phyloP scores from a whole-genome alignment of 2,888 invertebrate genomes.

The Agriopis marginaria region DNA sequence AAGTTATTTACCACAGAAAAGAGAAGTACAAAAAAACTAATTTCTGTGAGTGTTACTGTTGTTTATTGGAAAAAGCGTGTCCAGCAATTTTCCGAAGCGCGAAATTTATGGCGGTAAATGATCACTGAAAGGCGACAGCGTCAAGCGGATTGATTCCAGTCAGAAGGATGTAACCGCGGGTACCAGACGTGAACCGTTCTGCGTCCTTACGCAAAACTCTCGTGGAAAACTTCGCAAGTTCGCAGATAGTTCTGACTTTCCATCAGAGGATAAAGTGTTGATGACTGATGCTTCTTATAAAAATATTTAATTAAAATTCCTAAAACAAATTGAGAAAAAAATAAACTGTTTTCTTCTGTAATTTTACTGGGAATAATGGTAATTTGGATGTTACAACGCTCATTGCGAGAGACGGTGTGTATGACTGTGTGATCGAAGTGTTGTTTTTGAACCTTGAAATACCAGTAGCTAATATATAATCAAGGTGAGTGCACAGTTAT shows the following conservation, averaged over 20 bases:
- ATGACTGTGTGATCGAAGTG: conserved; percentile 14
- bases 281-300: not conserved
- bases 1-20: not conserved
- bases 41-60: not conserved
- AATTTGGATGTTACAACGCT: not conserved
- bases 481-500: conserved; percentile 23
- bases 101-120: not conserved
- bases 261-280: not conserved
- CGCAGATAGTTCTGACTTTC: conserved; percentile 5
- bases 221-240: conserved; percentile 10
- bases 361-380: not conserved
- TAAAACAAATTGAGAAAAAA: not conserved
- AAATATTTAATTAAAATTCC: not conserved
- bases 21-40: no score
- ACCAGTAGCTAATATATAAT: conserved; percentile 17
- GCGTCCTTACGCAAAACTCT: conserved; percentile 1
- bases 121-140: not conserved
- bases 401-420: conserved; percentile 5
- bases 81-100: conserved; percentile 9
- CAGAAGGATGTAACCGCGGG: conserved; percentile 22
- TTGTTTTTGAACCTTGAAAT: conserved; percentile 23
- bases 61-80: not conserved
- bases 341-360: not conserved
- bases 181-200: conserved; percentile 17
- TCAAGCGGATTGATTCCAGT: conserved; percentile 17